Conservation (phyloP, 2,888 invertebrate species). For the Agrochola lota region DNA sequence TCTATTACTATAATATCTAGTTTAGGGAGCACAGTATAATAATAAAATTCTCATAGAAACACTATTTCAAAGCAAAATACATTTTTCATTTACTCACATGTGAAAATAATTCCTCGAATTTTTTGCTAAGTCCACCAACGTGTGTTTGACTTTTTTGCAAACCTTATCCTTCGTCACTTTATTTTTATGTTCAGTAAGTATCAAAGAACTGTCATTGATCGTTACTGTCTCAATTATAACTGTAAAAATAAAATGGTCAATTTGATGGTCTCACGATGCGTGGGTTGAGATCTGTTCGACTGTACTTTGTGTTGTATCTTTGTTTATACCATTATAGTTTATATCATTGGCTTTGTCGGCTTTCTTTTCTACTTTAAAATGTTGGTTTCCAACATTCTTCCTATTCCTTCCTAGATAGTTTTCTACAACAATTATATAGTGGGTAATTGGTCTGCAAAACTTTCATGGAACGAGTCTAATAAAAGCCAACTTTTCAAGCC, state of each 20-base stretch:
- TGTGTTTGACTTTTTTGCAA: slow-evolving; percentile 48
- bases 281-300: slow-evolving; percentile 64
- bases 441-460: slow-evolving; percentile 43
- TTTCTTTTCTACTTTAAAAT: slow-evolving; percentile 10
- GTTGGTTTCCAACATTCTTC: background rate
- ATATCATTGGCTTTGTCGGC: slow-evolving; percentile 11
- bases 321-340: slow-evolving; percentile 19
- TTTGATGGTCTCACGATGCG: slow-evolving; percentile 66
- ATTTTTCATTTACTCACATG: slow-evolving; percentile 49
- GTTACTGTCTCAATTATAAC: slow-evolving; percentile 62
- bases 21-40: background rate
- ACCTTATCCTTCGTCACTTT: slow-evolving; percentile 54
- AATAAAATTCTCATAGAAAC: background rate
- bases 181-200: slow-evolving; percentile 40
- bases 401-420: background rate
- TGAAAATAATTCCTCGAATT: slow-evolving; percentile 13
- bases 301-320: slow-evolving; percentile 32
- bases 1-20: background rate
- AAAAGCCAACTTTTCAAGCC: slow-evolving; percentile 39
- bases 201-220: slow-evolving; percentile 57
- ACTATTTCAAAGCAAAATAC: background rate
- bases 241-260: slow-evolving; percentile 66
- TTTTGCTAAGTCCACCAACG: slow-evolving; percentile 20
- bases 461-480: slow-evolving; percentile 21
- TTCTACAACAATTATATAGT: background rate